Evolutionary conservation across 2,888 invertebrate genomes (phyloP), one percentile per base, ranked within the genome.

Genomic region (Galerucella pusilla): DNA sequence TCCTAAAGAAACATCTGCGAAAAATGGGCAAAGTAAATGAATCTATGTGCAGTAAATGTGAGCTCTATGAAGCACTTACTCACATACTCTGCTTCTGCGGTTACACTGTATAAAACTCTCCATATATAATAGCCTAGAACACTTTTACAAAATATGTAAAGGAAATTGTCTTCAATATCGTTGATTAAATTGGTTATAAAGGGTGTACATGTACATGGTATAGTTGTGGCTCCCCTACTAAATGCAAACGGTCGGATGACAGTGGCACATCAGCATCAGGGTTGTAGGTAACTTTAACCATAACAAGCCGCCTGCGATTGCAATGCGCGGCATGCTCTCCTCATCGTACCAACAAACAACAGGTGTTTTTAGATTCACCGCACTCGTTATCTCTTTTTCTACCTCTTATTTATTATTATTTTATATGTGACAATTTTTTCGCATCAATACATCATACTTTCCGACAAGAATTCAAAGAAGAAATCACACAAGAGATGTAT

Each of bases 341-440:
- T 72, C 72, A 66, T 72, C 79, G 73, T 69, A 76, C 71, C 80
- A 77, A 81, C 82, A 81, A 80, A 83, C 83, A 82, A 83, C 84
- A 84, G 83, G 83, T 84, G 84, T 84, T 84, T 84, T 84, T 83
- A 81, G 81, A 79, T 79, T 77, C 80, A 77, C 81, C 80, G 80
- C 81, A 78, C 83, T 84, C 83, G 84, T 84, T 83, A 83, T 78
- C 80, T 80, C 80, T 83, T 84, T 84, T 84, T 83, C 77, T 78
- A 54, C 77, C 68, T 77, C 64, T 75, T 83, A 82, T 84, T 84
- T 84, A 84, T 84, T 82, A 83, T 83, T 83, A 83, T 82, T 82
- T 81, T 80, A 82, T 83, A 83, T 80, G 81, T 81, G 82, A 78
- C 81, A 75, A 81, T 83, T 83, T 84, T 82, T 83, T 80, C 79